Evolutionary conservation across 2,888 invertebrate species (phyloP), one percentile per base, ranked within the genome.

Genomic region (Machimus rusticus): DNA sequence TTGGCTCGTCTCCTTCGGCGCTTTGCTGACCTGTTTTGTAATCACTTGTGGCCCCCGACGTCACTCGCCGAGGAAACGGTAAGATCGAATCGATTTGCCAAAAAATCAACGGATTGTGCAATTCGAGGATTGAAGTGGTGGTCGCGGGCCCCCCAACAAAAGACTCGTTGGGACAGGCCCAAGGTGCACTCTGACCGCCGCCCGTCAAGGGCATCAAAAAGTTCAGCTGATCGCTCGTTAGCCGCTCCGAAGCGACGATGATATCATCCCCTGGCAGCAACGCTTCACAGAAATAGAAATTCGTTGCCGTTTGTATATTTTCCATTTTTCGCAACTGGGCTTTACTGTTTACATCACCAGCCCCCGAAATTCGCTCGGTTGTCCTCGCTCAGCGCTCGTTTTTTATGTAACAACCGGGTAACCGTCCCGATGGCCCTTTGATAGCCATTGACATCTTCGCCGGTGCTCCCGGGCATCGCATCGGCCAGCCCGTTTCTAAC

Each of bases 21-120:
- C 31, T 39, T 5, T 66, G 37, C 12, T 82, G 82, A 84, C 82
- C 82, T 84, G 82, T 84, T 84, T 84, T 84, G 66, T 84, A 84
- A 84, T 84, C 82, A 84, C 66, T 66, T 66, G 57, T 57, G 82
- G 81, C 39, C 34, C 14, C 31, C 66, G 14, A 28, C 46, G 82
- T 84, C 82, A 84, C 66, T 66, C 12, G 66, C 34, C 23, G 31
- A 37, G 37, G 66, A 66, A 84, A 23, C 34, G 28, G 23, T 66
- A 84, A 84, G 57, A 84, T 55, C 34, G 37, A 34, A 84, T 84
- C 82, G 82, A 84, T 84, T 84, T 84, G 82, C 66, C 82, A 84
- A 84, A 66, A 57, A 55, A 43, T 78, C 39, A 43, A n/a, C 14
- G 39, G 37, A 78, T 78, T 78, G 39, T 66, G 66, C 66, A 66